Evolutionary conservation across 1,140 invertebrate species (phyloP), one percentile per base, ranked within the genome.

Genomic region (Atta colombica): DNA sequence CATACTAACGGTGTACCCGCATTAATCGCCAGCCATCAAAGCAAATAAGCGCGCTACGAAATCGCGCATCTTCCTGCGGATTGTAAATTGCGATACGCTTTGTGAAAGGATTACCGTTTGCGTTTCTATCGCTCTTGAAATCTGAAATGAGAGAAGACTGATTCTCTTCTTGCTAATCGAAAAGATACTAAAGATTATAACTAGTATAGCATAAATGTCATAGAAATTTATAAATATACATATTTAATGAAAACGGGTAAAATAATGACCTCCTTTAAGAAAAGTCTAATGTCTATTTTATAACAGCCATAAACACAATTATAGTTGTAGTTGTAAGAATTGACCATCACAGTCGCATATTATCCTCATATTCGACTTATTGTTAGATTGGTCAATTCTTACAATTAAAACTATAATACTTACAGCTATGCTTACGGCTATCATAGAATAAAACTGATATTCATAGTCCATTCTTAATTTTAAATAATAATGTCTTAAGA

Each of bases 1-100:
- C 74, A 86, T 77, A 66, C 35, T 35, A 31, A 88, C 28, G 66
- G 39, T 77, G 39, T 60, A 39, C 88, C 85, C 66, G 77, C 72
- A 82, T 85, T 63, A 88, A 49, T 66, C 85, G 61, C 51, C 25
- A 74, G 55, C 49, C 12, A 66, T 45, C 86, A 84, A 61, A 66
- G 53, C 77, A 75, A 45, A 65, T 53, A 66, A 69, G 61, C 75
- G 39, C 55, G 45, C 31, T 55, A 60, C 39, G 74, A 88, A 88
- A 88, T 72, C 60, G 58, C 16, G n/a, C 53, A 87, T 74, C 74
- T 88, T 88, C 31, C 71, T 53, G 71, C 55, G 25, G 8, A 39
- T 39, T 51, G 80, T 85, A 74, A 81, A 81, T 81, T 72, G 12
- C 39, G 10, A 65, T 78, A 66, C n/a, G 16, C 66, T 16, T 25